Percentiles rank a stretch among this genome's conserved stretches.
Conservation (phyloP, 2,888 invertebrate species). For the Epinotia demarniana region DNA sequence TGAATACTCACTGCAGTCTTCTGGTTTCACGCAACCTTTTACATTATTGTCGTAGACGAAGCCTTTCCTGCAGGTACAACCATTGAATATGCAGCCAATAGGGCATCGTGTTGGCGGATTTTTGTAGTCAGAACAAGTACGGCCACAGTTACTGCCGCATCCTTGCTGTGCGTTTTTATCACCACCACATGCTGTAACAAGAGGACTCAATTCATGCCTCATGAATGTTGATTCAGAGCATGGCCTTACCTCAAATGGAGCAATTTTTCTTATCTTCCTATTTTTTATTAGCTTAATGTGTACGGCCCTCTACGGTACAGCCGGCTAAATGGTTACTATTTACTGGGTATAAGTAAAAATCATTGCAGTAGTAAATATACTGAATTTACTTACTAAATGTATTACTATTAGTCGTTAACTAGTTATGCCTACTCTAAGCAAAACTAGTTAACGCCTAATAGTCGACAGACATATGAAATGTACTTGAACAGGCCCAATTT, state of each 20-base stretch:
- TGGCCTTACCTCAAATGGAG: not conserved
- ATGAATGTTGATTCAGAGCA: not conserved
- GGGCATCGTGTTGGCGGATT: conserved; percentile 39
- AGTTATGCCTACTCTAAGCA: no score
- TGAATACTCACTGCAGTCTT: conserved; percentile 25
- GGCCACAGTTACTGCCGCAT: conserved; percentile 1
- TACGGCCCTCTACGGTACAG: no score
- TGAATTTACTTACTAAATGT: no score
- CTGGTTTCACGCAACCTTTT: conserved; percentile 46
- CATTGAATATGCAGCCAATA: conserved; percentile 45
- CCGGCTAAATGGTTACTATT: no score
- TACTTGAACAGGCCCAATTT: no score
- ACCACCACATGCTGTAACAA: conserved; percentile 51
- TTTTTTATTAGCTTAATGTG: no score
- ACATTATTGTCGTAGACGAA: conserved; percentile 49
- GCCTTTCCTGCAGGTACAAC: conserved; percentile 51
- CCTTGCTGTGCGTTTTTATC: conserved; percentile 52
- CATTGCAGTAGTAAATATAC: no score
- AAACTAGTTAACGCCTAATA: no score
- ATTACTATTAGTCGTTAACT: no score
- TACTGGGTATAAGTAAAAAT: no score
- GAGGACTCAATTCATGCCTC: not conserved
- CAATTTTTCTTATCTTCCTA: no score
- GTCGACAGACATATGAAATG: no score
- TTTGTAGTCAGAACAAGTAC: conserved; percentile 49